Conservation (phyloP, 2,888 invertebrate species). For the Sthenelais limicola region DNA sequence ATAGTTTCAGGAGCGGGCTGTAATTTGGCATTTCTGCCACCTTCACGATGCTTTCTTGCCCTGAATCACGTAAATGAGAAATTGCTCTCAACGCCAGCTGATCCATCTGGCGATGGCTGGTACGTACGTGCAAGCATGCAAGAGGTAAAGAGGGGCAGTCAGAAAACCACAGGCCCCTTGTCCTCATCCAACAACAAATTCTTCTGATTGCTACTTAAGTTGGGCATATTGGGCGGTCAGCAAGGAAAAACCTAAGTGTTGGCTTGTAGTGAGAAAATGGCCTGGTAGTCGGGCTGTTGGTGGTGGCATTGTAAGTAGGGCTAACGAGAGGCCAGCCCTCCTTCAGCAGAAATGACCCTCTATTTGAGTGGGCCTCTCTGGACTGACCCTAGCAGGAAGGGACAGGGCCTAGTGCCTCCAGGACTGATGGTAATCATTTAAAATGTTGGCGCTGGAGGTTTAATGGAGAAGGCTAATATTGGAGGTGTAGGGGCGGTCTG, state of each 20-base stretch:
- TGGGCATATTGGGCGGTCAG: not conserved
- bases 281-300: not conserved
- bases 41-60: no score
- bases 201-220: slow-evolving; percentile 31
- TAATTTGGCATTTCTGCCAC: no score
- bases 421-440: slow-evolving; percentile 33
- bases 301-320: not conserved
- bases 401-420: slow-evolving; percentile 13
- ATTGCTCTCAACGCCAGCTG: no score
- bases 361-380: not conserved
- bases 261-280: not conserved
- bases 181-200: slow-evolving; percentile 12
- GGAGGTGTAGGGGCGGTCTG: not conserved
- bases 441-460: slow-evolving; percentile 8
- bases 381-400: slow-evolving; percentile 8
- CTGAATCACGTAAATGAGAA: no score
- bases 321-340: not conserved
- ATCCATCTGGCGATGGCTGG: not conserved
- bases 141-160: not conserved
- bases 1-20: no score
- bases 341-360: not conserved
- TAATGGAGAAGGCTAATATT: slow-evolving; percentile 39
- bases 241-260: not conserved
- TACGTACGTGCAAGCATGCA: slow-evolving; percentile 10
- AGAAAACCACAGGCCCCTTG: not conserved